A percentile compares a stretch with the other conserved stretches of the same genome.
phyloP scores from a whole-genome alignment of 2,888 invertebrate genomes.

The Alentia gelatinosa region DNA sequence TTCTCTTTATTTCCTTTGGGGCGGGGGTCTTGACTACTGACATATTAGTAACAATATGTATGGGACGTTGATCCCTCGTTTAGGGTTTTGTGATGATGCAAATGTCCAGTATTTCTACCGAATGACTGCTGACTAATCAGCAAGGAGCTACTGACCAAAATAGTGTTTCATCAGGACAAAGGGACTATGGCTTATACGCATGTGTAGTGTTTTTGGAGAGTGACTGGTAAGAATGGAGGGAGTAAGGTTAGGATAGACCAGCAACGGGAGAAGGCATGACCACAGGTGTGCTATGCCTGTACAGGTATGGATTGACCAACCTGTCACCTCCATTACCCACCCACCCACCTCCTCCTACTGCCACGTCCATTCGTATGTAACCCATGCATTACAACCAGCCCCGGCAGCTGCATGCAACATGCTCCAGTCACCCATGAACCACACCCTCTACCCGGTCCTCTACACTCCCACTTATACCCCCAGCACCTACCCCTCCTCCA shows the following conservation, averaged over 20 bases:
- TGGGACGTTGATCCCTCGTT: no score
- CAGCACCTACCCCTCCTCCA: not conserved
- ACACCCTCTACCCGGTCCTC: not conserved
- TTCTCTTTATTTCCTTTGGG: no score
- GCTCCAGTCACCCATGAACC: not conserved
- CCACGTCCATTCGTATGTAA: not conserved
- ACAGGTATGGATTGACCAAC: conserved; percentile 17
- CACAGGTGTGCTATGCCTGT: not conserved
- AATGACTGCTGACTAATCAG: no score
- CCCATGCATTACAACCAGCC: not conserved
- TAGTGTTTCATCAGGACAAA: no score
- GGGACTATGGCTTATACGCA: no score
- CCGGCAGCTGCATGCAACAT: not conserved
- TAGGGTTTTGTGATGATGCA: no score
- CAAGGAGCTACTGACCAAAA: no score
- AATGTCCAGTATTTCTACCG: no score
- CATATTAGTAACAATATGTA: no score
- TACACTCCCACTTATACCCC: not conserved
- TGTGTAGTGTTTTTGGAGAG: no score
- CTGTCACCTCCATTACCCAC: not conserved
- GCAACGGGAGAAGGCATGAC: not conserved
- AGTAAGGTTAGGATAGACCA: not conserved
- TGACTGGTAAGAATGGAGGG: not conserved
- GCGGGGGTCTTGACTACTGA: no score
- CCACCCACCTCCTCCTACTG: not conserved